phyloP scores from a whole-genome alignment of 30 jellyfish, hydroid and myxozoan species.

The Haliclystus octoradiatus region DNA sequence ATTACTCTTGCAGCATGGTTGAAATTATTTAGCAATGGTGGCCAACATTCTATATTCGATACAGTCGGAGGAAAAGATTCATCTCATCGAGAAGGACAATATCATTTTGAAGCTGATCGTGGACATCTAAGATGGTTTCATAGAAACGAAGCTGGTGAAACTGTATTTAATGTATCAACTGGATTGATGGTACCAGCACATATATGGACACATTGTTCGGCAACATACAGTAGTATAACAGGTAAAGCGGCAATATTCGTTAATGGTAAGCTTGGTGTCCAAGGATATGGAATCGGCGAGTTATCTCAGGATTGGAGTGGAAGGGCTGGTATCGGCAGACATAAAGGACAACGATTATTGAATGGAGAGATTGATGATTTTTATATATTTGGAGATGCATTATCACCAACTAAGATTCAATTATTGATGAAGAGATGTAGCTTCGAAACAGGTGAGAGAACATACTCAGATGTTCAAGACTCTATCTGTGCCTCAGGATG shows the following conservation, averaged over 20 bases:
- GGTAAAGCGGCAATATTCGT: slow-evolving; percentile 86
- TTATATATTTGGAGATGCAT: slow-evolving; percentile 65
- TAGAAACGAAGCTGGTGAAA: slow-evolving; percentile 73
- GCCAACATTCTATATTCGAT: slow-evolving; percentile 91
- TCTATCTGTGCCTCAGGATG: neutral
- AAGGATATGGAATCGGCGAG: slow-evolving; percentile 80
- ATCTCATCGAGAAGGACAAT: slow-evolving; percentile 75
- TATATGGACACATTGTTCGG: slow-evolving; percentile 98
- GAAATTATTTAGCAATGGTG: slow-evolving; percentile 91
- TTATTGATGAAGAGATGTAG: slow-evolving; percentile 82
- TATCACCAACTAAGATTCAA: slow-evolving; percentile 76
- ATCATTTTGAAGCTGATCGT: slow-evolving; percentile 88
- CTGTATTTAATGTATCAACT: slow-evolving; percentile 70
- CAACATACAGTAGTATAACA: slow-evolving; percentile 58
- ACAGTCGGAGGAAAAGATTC: slow-evolving; percentile 93
- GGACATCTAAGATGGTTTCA: slow-evolving; percentile 96
- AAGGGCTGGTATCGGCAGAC: slow-evolving; percentile 83
- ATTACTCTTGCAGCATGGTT: slow-evolving; percentile 89
- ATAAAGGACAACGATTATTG: slow-evolving; percentile 55
- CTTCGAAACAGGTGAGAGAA: slow-evolving; percentile 77
- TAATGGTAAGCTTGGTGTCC: slow-evolving; percentile 86
- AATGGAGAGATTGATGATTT: slow-evolving; percentile 98
- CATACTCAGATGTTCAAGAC: neutral
- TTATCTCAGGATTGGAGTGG: slow-evolving; percentile 97
- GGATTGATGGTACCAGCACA: slow-evolving; percentile 97